phyloP scores from a whole-genome alignment of 2,888 invertebrate species.

The Callyntrura sp. region DNA sequence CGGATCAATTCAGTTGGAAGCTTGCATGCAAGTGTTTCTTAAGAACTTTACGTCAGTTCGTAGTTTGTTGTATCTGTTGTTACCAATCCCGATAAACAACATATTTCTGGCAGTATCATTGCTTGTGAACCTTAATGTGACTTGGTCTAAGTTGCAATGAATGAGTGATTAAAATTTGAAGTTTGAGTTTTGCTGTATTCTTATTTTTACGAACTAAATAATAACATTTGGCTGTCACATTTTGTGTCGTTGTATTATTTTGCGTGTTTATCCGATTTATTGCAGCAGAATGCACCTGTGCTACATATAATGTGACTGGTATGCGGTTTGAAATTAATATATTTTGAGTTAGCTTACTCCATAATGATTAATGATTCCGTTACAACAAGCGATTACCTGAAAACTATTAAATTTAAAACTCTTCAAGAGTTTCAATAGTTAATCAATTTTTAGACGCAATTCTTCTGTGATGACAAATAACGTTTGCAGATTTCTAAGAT shows the following conservation, averaged over 20 bases:
- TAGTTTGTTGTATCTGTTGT: background rate
- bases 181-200: background rate
- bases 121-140: background rate
- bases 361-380: no score
- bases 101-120: constrained; percentile 9
- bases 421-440: no score
- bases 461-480: no score
- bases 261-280: background rate
- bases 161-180: background rate
- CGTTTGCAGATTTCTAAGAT: no score
- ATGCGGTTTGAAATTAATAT: constrained; percentile 15
- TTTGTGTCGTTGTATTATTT: background rate
- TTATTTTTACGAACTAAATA: background rate
- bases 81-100: background rate
- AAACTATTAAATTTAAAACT: background rate
- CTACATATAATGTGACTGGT: background rate
- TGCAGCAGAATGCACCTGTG: constrained; percentile 8
- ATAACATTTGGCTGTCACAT: background rate
- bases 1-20: background rate
- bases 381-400: no score
- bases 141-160: background rate
- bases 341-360: no score
- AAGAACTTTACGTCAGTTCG: background rate
- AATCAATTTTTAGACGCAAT: no score
- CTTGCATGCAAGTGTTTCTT: constrained; percentile 12